Percentiles rank a stretch among this genome's conserved stretches.
phyloP scores from a whole-genome alignment of 1,140 invertebrate species.

The Brachionus angularis region DNA sequence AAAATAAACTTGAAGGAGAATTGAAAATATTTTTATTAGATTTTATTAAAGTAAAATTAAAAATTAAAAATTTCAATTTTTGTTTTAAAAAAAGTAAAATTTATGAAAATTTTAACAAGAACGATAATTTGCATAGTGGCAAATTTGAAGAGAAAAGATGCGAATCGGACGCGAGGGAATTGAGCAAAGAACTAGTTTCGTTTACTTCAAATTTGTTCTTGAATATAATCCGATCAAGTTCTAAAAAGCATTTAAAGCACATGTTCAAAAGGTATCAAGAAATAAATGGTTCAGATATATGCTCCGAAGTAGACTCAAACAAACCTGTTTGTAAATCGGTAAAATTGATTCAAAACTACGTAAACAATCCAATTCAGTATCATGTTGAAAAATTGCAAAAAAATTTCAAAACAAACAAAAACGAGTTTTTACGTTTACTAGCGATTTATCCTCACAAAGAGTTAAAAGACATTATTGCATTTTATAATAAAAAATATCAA shows the following conservation, averaged over 20 bases:
- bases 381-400: conserved; percentile 39
- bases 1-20: conserved; percentile 36
- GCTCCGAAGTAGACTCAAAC: neutral
- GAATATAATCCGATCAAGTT: conserved; percentile 9
- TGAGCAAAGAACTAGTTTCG: conserved; percentile 11
- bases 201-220: conserved; percentile 16
- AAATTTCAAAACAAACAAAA: conserved; percentile 29
- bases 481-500: neutral
- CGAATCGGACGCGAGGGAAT: neutral
- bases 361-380: conserved; percentile 17
- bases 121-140: conserved; percentile 19
- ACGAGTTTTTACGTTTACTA: conserved; percentile 30
- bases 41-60: conserved; percentile 18
- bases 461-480: neutral
- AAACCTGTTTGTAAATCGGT: conserved; percentile 28
- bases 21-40: neutral
- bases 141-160: neutral
- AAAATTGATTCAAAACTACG: conserved; percentile 22
- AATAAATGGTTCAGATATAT: conserved; percentile 6
- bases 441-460: conserved; percentile 30
- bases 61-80: neutral
- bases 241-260: neutral
- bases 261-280: conserved; percentile 15
- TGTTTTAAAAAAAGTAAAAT: neutral
- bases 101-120: neutral